Conservation (phyloP, 1,140 invertebrate species). For the Ceratina australensis region DNA sequence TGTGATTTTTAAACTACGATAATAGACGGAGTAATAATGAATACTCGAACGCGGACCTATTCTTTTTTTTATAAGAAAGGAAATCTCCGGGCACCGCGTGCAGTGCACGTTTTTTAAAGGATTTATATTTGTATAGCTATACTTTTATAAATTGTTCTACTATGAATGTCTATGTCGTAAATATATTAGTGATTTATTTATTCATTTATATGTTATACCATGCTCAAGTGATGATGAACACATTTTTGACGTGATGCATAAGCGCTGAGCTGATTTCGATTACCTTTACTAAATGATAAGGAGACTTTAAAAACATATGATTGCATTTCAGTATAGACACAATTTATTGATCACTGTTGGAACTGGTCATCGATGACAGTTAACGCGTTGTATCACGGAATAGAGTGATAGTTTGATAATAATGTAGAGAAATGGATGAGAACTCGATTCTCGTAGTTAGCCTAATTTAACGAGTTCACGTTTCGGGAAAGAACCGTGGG, state of each 20-base stretch:
- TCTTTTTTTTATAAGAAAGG: not conserved
- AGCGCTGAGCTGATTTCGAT: no score
- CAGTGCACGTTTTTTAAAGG: not conserved
- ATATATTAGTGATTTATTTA: slow-evolving; percentile 25
- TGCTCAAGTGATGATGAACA: slow-evolving; percentile 26
- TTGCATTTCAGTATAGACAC: no score
- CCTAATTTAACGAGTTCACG: not conserved
- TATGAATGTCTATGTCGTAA: not conserved
- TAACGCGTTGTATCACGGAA: no score
- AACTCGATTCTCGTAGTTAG: not conserved
- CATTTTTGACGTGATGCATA: slow-evolving; percentile 9
- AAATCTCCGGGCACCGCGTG: slow-evolving; percentile 12
- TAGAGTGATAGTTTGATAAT: no score
- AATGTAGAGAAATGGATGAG: not conserved
- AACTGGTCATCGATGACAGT: no score
- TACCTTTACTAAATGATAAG: no score
- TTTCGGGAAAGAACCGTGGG: slow-evolving; percentile 5
- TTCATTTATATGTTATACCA: slow-evolving; percentile 9
- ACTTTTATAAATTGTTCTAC: not conserved
- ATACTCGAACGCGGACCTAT: slow-evolving; percentile 31
- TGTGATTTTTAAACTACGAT: slow-evolving; percentile 51
- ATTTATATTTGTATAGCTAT: not conserved
- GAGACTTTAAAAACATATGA: no score
- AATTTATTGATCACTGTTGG: no score
- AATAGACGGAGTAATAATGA: slow-evolving; percentile 13